These are phyloP conservation scores for Vimba vimba DNA, from an alignment of 2,113 vertebrate genomes.

Conservation along the genomic window DNA sequence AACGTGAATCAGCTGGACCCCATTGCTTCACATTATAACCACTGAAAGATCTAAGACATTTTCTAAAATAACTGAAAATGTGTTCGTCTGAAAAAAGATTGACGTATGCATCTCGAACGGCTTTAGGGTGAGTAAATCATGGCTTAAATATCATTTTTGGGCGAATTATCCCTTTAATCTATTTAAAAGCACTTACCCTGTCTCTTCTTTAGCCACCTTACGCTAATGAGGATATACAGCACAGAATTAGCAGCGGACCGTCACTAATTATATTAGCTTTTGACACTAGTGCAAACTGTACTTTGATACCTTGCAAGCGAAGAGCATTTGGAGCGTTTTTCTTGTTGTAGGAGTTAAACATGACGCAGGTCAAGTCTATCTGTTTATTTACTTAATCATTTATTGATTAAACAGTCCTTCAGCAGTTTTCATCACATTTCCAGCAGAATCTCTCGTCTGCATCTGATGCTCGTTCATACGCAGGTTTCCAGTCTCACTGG, in stretches of 20 bases:
- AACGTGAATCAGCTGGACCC: too few species aligned
- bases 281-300: neutral
- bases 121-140: too few species aligned
- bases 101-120: too few species aligned
- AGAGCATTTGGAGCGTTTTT: neutral
- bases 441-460: neutral
- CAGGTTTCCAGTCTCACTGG: neutral
- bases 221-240: constrained; percentile 31
- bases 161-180: too few species aligned
- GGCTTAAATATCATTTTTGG: too few species aligned
- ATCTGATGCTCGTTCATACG: too few species aligned
- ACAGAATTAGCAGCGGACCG: constrained; percentile 13
- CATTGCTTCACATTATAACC: too few species aligned
- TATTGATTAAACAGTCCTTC: neutral
- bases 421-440: neutral
- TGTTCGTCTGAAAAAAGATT: too few species aligned
- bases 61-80: too few species aligned
- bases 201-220: neutral
- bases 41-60: too few species aligned
- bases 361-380: neutral
- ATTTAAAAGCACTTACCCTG: neutral
- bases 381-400: neutral
- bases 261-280: constrained; percentile 15
- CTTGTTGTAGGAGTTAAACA: too few species aligned
- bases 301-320: neutral